Evolutionary conservation across 2,113 vertebrate species (phyloP).

Genomic region (Archilochus colubris): DNA sequence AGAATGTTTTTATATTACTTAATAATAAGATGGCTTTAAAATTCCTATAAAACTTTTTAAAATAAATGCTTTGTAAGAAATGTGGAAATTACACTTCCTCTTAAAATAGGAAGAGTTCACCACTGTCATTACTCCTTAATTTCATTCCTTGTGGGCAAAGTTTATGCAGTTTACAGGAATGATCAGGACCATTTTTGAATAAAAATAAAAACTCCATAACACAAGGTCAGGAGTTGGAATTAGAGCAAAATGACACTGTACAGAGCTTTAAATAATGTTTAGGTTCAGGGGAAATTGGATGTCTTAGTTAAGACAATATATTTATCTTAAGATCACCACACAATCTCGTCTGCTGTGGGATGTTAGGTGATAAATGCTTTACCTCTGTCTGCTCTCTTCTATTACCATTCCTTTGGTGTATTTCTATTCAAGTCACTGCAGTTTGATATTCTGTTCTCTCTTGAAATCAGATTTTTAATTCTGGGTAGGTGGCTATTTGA

Average conservation of each 20-base stretch:
- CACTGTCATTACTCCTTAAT: not conserved
- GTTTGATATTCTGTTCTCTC: conserved; percentile 60
- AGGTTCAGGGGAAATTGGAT: not conserved
- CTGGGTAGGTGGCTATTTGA: conserved; percentile 48
- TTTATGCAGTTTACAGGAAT: conserved; percentile 7
- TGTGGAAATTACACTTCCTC: not conserved
- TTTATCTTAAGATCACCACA: not conserved
- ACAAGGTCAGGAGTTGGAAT: not conserved
- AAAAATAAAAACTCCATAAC: not conserved
- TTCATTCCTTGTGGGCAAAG: not conserved
- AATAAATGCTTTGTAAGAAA: not conserved
- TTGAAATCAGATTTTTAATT: conserved; percentile 65
- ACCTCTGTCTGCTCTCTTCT: not conserved
- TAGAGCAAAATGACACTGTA: not conserved
- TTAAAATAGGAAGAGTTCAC: not conserved
- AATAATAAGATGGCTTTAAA: not conserved
- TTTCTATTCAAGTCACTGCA: conserved; percentile 26
- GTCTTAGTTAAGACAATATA: conserved; percentile 48
- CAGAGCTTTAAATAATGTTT: conserved; percentile 6
- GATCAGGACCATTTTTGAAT: not conserved
- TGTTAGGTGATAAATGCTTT: not conserved
- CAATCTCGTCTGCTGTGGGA: not conserved
- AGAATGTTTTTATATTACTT: not conserved
- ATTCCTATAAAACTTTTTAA: not conserved
- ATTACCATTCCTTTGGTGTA: conserved; percentile 8